phyloP scores from a whole-genome alignment of 2,888 invertebrate genomes.

The Zygaena filipendulae region DNA sequence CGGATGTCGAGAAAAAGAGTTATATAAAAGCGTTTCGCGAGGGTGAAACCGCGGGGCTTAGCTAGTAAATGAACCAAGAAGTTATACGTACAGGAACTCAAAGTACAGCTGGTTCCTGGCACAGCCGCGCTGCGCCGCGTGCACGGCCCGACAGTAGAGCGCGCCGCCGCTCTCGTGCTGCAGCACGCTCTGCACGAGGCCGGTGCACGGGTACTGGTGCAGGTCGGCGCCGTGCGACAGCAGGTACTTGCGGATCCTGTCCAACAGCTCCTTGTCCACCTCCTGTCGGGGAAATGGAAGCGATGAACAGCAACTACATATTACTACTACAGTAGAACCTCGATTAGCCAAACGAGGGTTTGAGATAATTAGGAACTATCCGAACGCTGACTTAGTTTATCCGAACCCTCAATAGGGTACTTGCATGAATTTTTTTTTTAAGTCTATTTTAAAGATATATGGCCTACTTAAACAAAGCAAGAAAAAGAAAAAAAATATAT shows the following conservation, averaged over 20 bases:
- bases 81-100: slow-evolving; percentile 70
- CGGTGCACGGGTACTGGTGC: slow-evolving; percentile 69
- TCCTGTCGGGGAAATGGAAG: slow-evolving; percentile 36
- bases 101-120: slow-evolving; percentile 69
- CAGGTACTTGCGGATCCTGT: slow-evolving; percentile 70
- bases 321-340: slow-evolving; percentile 1
- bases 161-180: slow-evolving; percentile 70
- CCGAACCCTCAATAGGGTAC: too few species aligned
- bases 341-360: too few species aligned
- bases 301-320: slow-evolving; percentile 7
- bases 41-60: too few species aligned
- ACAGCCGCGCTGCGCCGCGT: slow-evolving; percentile 54
- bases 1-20: too few species aligned
- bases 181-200: slow-evolving; percentile 77
- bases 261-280: slow-evolving; percentile 48
- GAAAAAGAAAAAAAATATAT: too few species aligned
- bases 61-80: too few species aligned
- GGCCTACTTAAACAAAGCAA: too few species aligned
- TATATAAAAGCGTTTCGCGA: too few species aligned
- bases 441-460: too few species aligned
- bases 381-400: too few species aligned
- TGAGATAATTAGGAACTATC: too few species aligned
- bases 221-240: slow-evolving; percentile 71
- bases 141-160: slow-evolving; percentile 65
- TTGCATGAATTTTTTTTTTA: too few species aligned